These are phyloP conservation scores for Trissolcus japonicus DNA, from an alignment of 2,888 invertebrate species.

Conservation along the genomic window DNA sequence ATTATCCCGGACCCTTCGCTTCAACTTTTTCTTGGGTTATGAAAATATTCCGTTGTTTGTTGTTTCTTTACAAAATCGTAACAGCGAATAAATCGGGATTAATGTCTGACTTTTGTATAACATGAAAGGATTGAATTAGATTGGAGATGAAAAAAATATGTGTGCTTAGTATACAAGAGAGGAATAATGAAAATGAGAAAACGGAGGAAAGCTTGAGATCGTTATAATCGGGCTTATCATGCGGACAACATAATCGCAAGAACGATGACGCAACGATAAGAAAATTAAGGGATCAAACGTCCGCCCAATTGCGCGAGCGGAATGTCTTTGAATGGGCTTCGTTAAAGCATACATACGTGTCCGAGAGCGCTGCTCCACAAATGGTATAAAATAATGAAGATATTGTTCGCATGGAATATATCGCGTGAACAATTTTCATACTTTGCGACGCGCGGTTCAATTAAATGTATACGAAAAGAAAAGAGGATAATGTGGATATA, in stretches of 20 bases:
- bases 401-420: slow-evolving; percentile 24
- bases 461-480: neutral
- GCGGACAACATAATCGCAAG: slow-evolving; percentile 39
- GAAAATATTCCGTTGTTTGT: no score
- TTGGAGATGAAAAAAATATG: neutral
- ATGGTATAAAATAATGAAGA: slow-evolving; percentile 42
- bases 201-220: slow-evolving; percentile 30
- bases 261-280: slow-evolving; percentile 47
- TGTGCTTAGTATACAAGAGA: neutral
- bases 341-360: slow-evolving; percentile 28
- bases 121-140: neutral
- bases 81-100: neutral
- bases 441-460: neutral
- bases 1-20: slow-evolving; percentile 39
- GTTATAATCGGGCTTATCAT: slow-evolving; percentile 49
- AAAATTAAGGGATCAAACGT: slow-evolving; percentile 34
- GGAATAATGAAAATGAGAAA: slow-evolving; percentile 6
- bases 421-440: slow-evolving; percentile 24
- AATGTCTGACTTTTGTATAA: neutral
- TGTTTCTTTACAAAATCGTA: no score
- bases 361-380: slow-evolving; percentile 24
- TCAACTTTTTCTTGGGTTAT: slow-evolving; percentile 2
- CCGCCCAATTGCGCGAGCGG: slow-evolving; percentile 30
- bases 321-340: slow-evolving; percentile 48
- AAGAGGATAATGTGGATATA: no score